phyloP scores from a whole-genome alignment of 2,888 invertebrate genomes.

The Melinopterus prodromus region DNA sequence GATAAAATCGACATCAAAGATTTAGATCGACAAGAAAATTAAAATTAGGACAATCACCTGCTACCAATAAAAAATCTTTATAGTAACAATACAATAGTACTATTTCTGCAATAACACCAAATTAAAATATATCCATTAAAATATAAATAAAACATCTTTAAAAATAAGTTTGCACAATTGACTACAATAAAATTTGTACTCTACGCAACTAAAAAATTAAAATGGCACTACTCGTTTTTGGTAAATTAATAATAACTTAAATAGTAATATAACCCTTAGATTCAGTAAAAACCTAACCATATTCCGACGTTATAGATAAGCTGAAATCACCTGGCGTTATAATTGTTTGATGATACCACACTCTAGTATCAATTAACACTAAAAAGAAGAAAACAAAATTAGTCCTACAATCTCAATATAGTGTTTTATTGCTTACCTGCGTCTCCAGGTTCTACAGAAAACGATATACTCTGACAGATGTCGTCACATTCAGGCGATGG shows the following conservation, averaged over 20 bases:
- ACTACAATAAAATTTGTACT: constrained; percentile 8
- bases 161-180: neutral
- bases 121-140: neutral
- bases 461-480: constrained; percentile 75
- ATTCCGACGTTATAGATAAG: constrained; percentile 90
- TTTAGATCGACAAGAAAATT: neutral
- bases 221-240: constrained; percentile 15
- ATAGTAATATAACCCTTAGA: neutral
- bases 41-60: neutral
- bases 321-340: constrained; percentile 85
- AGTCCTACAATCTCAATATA: neutral
- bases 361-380: constrained; percentile 88
- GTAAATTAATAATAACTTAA: constrained; percentile 15
- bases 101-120: neutral
- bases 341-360: constrained; percentile 91
- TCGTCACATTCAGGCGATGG: constrained; percentile 89
- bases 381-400: constrained; percentile 50
- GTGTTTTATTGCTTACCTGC: constrained; percentile 67
- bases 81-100: too few relatives aligned
- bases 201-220: constrained; percentile 7
- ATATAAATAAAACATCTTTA: neutral
- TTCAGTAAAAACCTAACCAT: constrained; percentile 67
- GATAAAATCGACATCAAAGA: too few relatives aligned
- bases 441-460: constrained; percentile 86
- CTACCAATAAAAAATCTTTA: too few relatives aligned